Base-by-base conservation (phyloP, 2,113 vertebrate genomes). In the Sapajus apella region DNA sequence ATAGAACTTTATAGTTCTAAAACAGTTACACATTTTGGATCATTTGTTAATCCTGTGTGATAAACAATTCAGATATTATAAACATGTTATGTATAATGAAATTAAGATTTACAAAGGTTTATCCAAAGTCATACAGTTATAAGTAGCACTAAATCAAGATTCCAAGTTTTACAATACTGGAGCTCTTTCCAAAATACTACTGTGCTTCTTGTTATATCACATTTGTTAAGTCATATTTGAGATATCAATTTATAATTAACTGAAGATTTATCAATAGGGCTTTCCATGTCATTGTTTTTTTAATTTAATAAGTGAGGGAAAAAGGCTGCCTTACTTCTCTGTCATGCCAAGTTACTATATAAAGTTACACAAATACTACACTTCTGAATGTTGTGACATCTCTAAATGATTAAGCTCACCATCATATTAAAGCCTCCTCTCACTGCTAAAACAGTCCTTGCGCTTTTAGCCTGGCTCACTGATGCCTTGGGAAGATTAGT, bases 201-300 rank as follows among this genome's bases (percentile, higher is more conserved):
- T 61, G n/a, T 81, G 20, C 23, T 92, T 94, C 56, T 50, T 87
- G 1, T 52, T 85, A 40, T 58, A 68, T 21, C 30, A 92, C 14
- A 83, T 52, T 52, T 3, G 16, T 52, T 52, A 52, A 89, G 9
- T 90, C n/a, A 50, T 87, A 83, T 35, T 82, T 87, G 89, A 96
- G 86, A 96, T 21, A 90, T 50, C 23, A 58, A 76, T 92, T 81
- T 58, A 72, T 93, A 87, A 93, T 66, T 73, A 93, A 93, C 10
- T 79, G 83, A 72, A 72, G 35, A 25, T 75, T 73, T 87, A 95
- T 3, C 80, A 80, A 96, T 14, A 87, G 30, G 12, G 47, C 6
- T 80, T 89, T 97, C 90, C 47, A 80, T 11, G 90, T 79, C 32
- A 80, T 76, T 80, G 3, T 37, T 68, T 76, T 83, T 90, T 89